phyloP scores from a whole-genome alignment of 2,113 vertebrate genomes.

The Aphelocoma coerulescens region DNA sequence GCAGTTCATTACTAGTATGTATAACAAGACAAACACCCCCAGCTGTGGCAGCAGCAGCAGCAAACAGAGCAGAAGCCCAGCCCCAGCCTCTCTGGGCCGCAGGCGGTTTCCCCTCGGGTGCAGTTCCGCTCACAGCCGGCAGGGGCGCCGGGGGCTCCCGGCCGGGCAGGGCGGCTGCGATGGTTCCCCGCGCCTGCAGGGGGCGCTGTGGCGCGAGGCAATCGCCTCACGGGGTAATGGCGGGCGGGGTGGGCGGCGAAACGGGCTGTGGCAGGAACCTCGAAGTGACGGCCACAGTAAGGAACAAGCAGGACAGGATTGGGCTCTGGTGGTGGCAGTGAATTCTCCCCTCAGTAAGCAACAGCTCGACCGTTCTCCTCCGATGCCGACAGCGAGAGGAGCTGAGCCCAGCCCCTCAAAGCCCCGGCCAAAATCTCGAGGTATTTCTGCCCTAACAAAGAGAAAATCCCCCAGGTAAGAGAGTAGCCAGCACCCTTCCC shows the following conservation, averaged over 20 bases:
- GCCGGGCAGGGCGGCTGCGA: not conserved
- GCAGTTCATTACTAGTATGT: not conserved
- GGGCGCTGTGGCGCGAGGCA: not conserved
- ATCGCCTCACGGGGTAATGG: not conserved
- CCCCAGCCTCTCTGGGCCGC: not conserved
- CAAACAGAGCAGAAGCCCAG: not conserved
- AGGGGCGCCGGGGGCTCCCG: not conserved
- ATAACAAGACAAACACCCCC: not conserved
- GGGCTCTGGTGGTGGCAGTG: not conserved
- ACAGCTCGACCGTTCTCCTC: not conserved
- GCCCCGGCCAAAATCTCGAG: accelerated
- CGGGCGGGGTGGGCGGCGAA: no score
- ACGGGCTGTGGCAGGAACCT: not conserved
- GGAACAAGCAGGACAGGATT: not conserved
- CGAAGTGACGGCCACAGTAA: no score
- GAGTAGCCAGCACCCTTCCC: not conserved
- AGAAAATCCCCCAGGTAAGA: no score
- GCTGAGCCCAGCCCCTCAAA: not conserved
- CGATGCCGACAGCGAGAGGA: accelerated
- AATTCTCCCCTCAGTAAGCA: not conserved
- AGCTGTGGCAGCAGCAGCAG: no score
- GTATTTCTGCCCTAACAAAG: no score
- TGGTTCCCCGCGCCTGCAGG: not conserved
- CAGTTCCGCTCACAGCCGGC: not conserved
- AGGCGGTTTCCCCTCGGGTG: not conserved